A percentile compares a stretch with the other conserved stretches of the same genome.
Conservation (phyloP, 1,140 invertebrate genomes). For the Drosophila saltans region DNA sequence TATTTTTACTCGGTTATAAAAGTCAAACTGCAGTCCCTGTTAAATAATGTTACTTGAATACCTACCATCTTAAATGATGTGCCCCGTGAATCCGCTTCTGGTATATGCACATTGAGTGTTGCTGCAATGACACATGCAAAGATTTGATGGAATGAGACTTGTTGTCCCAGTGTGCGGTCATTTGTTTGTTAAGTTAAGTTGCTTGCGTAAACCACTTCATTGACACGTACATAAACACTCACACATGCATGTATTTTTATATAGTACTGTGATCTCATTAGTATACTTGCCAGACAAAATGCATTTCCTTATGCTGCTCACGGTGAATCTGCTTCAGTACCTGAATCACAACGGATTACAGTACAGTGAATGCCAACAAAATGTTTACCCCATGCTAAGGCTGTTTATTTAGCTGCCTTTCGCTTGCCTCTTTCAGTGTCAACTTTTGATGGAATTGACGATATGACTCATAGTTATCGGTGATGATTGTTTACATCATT, state of each 20-base stretch:
- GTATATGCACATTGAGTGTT: slow-evolving; percentile 40
- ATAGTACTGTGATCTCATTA: slow-evolving; percentile 1
- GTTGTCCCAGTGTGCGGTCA: slow-evolving; percentile 61
- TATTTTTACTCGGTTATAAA: too few species aligned
- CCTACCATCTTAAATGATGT: too few species aligned
- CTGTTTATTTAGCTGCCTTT: slow-evolving; percentile 39
- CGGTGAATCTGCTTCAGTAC: slow-evolving; percentile 4
- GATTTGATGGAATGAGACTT: slow-evolving; percentile 25
- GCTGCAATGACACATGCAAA: slow-evolving; percentile 50
- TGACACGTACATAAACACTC: slow-evolving; percentile 26
- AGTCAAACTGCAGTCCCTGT: too few species aligned
- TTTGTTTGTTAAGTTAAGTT: slow-evolving; percentile 54
- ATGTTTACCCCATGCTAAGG: slow-evolving; percentile 40
- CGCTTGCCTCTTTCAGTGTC: slow-evolving; percentile 43
- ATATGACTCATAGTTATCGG: slow-evolving; percentile 47
- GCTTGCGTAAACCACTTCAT: slow-evolving; percentile 55
- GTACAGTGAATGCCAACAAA: slow-evolving; percentile 11
- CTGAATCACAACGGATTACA: slow-evolving; percentile 15
- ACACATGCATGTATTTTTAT: slow-evolving; percentile 12
- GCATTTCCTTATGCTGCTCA: slow-evolving; percentile 42
- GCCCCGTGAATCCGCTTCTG: background rate
- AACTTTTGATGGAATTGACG: slow-evolving; percentile 10
- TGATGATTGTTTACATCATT: slow-evolving; percentile 68
- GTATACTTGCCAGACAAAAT: slow-evolving; percentile 31
- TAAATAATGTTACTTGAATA: too few species aligned